Evolutionary conservation across 2,113 vertebrate genomes (phyloP), one percentile per base, ranked within the genome.

Genomic region (Galeopterus variegatus): DNA sequence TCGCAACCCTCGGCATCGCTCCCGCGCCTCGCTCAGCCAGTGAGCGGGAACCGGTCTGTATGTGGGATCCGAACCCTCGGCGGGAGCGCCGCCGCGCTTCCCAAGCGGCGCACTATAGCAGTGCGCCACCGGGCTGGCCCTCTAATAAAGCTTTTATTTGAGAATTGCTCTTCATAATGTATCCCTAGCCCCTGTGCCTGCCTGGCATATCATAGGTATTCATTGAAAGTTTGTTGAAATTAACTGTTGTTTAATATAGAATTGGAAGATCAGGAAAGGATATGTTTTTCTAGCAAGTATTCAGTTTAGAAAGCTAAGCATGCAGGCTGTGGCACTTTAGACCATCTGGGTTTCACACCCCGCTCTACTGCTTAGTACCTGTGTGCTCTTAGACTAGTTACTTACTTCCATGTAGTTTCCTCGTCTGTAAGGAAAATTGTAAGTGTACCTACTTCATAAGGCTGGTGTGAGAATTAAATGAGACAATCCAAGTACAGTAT

Each of bases 341-440:
- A 54, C 23, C 52, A 19, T 64, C 72, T 87, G 58, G 23, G n/a
- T 62, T 67, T 52, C 67, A 28, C n/a, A n/a, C 17, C 17, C 31
- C 76, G 8, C 41, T 89, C 6, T 70, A 26, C 33, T 69, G 45
- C 19, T 62, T 52, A 5, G 33, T 85, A 79, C 67, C 56, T 54
- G 14, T 54, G 48, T 69, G 6, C 36, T 70, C 31, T 69, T 65
- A 45, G 41, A 23, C n/a, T 33, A 15, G 48, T 82, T 58, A 45
- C 36, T 69, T 70, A 26, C 93, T 95, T 94, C 64, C 18, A 19
- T 26, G 76, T 69, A 5, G 21, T 86, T 69, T 73, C 28, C 65
- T 28, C 52, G 45, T 89, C 77, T 91, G 88, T 92, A 41, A 86
- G 41, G 60, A 76, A 33, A 93, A 28, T 60, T 88, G 8, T 31